Conservation (phyloP, 2,888 invertebrate genomes). For the Callosobruchus maculatus region DNA sequence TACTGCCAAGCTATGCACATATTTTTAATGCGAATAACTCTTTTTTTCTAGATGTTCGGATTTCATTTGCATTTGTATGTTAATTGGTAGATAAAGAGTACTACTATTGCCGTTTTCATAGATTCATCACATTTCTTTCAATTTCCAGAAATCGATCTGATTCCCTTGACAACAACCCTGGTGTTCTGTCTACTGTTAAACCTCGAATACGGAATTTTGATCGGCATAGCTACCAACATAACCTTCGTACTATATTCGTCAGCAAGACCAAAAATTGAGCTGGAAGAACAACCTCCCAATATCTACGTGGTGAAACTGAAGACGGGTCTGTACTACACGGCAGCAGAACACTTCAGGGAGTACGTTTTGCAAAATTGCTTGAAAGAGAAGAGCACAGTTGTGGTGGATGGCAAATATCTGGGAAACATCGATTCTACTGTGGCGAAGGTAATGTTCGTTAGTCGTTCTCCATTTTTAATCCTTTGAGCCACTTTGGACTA, state of each 20-base stretch:
- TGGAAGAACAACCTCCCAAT: constrained; percentile 41
- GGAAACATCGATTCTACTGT: constrained; percentile 60
- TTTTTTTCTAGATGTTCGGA: no score
- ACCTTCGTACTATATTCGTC: constrained; percentile 53
- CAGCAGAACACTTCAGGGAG: constrained; percentile 69
- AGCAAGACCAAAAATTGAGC: constrained; percentile 49
- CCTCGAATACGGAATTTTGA: constrained; percentile 62
- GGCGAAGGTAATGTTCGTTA: constrained; percentile 58
- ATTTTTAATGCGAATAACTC: no score
- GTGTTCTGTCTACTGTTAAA: constrained; percentile 57
- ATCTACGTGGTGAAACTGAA: constrained; percentile 63
- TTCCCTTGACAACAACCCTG: constrained; percentile 57
- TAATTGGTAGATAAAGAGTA: no score
- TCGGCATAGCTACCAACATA: constrained; percentile 55
- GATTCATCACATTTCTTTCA: constrained; percentile 9
- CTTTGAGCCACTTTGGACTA: no score
- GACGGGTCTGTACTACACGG: constrained; percentile 73
- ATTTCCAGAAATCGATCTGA: constrained; percentile 56
- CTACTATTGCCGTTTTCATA: no score
- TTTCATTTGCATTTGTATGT: no score
- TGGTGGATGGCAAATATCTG: constrained; percentile 55
- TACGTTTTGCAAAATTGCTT: constrained; percentile 44
- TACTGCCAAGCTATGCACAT: no score
- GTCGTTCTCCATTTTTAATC: no score
- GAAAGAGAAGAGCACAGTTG: constrained; percentile 33